phyloP scores from a whole-genome alignment of 2,113 vertebrate genomes.

The Noctilio leporinus region DNA sequence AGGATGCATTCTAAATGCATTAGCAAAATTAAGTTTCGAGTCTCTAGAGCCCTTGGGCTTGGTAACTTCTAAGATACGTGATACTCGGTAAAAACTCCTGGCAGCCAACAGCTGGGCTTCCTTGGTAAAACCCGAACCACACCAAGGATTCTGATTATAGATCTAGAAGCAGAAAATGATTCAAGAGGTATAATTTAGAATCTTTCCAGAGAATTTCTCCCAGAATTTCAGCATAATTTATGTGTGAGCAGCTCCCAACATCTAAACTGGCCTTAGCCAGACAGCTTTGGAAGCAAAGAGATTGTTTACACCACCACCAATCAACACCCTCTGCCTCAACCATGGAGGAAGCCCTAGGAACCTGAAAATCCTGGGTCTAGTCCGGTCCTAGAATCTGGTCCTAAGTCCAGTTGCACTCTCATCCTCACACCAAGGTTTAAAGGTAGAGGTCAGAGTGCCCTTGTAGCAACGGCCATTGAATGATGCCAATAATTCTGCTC shows the following conservation, averaged over 20 bases:
- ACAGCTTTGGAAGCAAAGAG: neutral
- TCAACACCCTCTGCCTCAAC: neutral
- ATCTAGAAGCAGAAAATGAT: neutral
- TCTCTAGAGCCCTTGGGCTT: neutral
- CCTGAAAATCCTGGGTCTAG: neutral
- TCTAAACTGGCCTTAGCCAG: neutral
- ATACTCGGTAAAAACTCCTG: neutral
- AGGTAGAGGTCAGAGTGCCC: neutral
- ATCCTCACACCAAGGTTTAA: neutral
- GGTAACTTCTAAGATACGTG: neutral
- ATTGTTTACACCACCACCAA: neutral
- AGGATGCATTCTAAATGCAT: neutral
- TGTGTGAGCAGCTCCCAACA: neutral
- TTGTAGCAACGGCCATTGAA: neutral
- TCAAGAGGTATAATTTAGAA: neutral
- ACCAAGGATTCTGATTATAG: neutral
- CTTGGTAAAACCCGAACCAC: neutral
- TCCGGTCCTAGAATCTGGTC: neutral
- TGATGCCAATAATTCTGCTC: neutral
- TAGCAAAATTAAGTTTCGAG: slow-evolving; percentile 25
- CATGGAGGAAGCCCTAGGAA: neutral
- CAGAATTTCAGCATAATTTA: slow-evolving; percentile 9
- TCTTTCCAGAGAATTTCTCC: neutral
- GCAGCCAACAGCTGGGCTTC: neutral
- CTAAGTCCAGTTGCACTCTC: neutral